Evolutionary conservation across 2,888 invertebrate species (phyloP).

Genomic region (Hyalella azteca): DNA sequence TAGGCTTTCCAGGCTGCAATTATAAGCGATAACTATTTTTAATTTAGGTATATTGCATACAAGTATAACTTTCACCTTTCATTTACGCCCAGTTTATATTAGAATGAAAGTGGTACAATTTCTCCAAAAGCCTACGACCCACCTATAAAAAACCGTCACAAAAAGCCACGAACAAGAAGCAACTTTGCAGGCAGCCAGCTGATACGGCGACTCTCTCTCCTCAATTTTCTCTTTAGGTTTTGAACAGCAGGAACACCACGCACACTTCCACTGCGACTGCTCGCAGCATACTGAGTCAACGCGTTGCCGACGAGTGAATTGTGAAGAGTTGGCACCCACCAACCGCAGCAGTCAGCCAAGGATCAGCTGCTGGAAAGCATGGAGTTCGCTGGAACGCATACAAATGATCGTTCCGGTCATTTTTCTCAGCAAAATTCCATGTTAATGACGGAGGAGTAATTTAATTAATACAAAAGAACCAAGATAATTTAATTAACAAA

Average conservation of each 20-base stretch:
- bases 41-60: no score
- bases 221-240: not conserved
- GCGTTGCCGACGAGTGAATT: not conserved
- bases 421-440: no score
- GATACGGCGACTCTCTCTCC: not conserved
- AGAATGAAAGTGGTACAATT: not conserved
- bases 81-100: not conserved
- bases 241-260: not conserved
- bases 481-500: no score
- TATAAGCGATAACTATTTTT: no score
- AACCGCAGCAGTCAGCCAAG: not conserved
- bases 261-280: not conserved
- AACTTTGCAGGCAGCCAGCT: constrained; percentile 7
- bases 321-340: not conserved
- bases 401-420: no score
- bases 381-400: no score
- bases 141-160: not conserved
- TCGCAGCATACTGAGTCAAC: not conserved
- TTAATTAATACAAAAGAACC: no score
- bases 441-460: no score
- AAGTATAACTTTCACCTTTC: constrained; percentile 24
- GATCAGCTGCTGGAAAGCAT: not conserved
- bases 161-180: not conserved
- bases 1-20: no score
- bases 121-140: not conserved